Evolutionary conservation across 2,888 invertebrate species (phyloP).

Genomic region (Microdon myrmicae): DNA sequence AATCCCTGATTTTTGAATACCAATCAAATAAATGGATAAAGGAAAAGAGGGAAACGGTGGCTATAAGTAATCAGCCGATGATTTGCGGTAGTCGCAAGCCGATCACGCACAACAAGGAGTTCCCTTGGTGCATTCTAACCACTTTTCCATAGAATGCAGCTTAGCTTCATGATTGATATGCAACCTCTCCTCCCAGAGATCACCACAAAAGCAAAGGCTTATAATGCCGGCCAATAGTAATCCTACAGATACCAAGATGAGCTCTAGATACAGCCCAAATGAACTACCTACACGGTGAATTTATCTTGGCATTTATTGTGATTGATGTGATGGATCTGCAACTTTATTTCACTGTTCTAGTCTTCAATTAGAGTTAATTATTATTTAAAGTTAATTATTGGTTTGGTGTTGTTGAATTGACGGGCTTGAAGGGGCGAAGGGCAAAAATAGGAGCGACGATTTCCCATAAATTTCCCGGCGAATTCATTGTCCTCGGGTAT

Average conservation of each 20-base stretch:
- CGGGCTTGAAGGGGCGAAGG: neutral
- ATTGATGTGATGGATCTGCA: constrained; percentile 51
- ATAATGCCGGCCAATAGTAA: neutral
- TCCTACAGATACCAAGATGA: no score
- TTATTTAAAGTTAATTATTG: constrained; percentile 52
- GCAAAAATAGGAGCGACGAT: constrained; percentile 19
- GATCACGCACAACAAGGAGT: constrained; percentile 8
- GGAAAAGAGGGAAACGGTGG: no score
- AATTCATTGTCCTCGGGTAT: constrained; percentile 19
- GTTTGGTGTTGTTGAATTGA: constrained; percentile 36
- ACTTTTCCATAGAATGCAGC: constrained; percentile 28
- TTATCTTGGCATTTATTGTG: constrained; percentile 46
- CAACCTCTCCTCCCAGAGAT: no score
- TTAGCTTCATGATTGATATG: constrained; percentile 50
- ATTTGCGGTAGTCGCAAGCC: no score
- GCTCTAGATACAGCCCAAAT: no score
- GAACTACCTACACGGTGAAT: constrained; percentile 34
- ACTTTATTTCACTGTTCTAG: constrained; percentile 50
- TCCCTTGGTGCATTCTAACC: no score
- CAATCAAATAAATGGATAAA: constrained; percentile 53
- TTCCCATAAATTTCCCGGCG: constrained; percentile 40
- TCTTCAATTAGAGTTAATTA: constrained; percentile 52
- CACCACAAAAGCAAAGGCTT: no score
- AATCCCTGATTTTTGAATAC: constrained; percentile 34
- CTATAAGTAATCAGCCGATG: no score